These are phyloP conservation scores for Chaetura pelagica DNA, from an alignment of 2,113 vertebrate genomes.

Conservation along the genomic window DNA sequence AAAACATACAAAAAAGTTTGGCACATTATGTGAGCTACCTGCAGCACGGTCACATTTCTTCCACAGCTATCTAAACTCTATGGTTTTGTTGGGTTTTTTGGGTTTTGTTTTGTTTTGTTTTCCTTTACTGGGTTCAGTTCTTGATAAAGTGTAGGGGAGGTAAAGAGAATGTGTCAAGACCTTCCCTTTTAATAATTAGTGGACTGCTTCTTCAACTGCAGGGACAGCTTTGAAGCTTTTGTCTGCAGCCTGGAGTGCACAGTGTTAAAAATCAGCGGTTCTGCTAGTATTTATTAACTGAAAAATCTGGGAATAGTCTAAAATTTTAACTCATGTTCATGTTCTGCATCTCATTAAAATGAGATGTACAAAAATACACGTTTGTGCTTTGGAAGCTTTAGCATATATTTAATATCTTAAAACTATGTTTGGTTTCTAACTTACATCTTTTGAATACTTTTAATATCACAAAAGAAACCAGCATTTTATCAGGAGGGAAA, in stretches of 20 bases:
- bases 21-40: slow-evolving; percentile 70
- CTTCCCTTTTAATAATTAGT: not conserved
- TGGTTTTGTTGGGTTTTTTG: not conserved
- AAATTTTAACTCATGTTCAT: slow-evolving; percentile 48
- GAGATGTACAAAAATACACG: slow-evolving; percentile 76
- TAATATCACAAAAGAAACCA: slow-evolving; percentile 44
- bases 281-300: slow-evolving; percentile 29
- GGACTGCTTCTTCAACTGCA: not conserved
- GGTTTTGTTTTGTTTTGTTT: not conserved
- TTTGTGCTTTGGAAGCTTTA: slow-evolving; percentile 77
- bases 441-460: slow-evolving; percentile 46
- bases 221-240: slow-evolving; percentile 7
- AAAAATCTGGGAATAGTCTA: slow-evolving; percentile 47
- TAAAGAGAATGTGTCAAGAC: not conserved
- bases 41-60: slow-evolving; percentile 27
- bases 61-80: not conserved
- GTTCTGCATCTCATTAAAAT: slow-evolving; percentile 64
- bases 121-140: not conserved
- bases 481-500: not conserved
- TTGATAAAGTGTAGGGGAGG: not conserved
- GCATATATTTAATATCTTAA: slow-evolving; percentile 56
- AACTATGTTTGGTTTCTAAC: slow-evolving; percentile 26
- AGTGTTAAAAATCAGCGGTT: slow-evolving; percentile 57
- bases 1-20: slow-evolving; percentile 82
- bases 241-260: slow-evolving; percentile 50